Base-by-base conservation (phyloP, 2,797 vertebrate genomes). In the Acomys russatus region DNA sequence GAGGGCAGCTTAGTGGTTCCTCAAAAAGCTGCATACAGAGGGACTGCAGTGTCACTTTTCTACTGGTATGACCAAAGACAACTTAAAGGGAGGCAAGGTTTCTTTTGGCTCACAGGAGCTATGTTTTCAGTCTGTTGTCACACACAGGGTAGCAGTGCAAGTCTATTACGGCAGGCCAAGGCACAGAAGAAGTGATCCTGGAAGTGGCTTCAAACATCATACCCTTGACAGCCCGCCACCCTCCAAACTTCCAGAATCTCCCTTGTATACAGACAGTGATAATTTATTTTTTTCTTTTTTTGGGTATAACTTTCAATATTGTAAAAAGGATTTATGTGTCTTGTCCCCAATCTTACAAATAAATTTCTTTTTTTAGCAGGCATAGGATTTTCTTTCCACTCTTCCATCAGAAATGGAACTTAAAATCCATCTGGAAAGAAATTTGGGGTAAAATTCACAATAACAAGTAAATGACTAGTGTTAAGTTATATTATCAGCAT, bases 381-480 rank as follows among this genome's bases (percentile, higher is more conserved):
- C 20, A 56, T 23, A 9, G 44, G 18, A 49, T 80, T n/a, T 6
- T 70, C 73, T 93, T 80, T n/a, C 49, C 33, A 33, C 63, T 89
- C 35, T 86, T 30, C 66, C 74, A 30, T 88, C 51, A 71, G 38
- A 90, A 82, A 71, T 44, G 28, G 88, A 70, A 54, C 76, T 68
- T 85, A 49, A 93, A 85, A 56, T 85, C n/a, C 6, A 88, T 80
- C 28, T 61, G 25, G 33, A 79, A 94, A 90, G 17, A 74, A 12
- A 68, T 15, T 30, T n/a, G 2, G 9, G 14, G 7, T 79, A 64
- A 56, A 77, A 90, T 74, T 78, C 64, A 88, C 66, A 74, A 28
- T 17, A 78, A 94, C 7, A 63, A 90, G 78, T 73, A 61, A 54
- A 92, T 78, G 78, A 54, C 79, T 96, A 82, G 77, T 22, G 49